Conservation (phyloP, 2,797 vertebrate genomes). For the Myotis findleyi region DNA sequence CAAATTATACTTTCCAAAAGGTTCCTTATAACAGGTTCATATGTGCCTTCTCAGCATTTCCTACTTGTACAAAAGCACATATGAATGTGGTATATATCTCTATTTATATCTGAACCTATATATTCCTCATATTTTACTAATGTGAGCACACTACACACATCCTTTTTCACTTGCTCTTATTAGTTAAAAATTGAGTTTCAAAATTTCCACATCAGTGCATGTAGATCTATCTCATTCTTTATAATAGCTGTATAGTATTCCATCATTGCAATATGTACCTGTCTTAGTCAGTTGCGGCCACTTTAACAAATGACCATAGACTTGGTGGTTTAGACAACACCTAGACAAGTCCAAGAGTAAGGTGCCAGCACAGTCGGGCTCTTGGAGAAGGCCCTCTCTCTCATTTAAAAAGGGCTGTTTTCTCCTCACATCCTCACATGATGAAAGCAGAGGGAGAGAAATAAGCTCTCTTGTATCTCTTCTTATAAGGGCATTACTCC, state of each 20-base stretch:
- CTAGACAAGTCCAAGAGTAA: background rate
- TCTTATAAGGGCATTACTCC: background rate
- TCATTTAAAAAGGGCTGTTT: background rate
- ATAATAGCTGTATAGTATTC: background rate
- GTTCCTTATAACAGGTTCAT: background rate
- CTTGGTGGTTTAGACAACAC: background rate
- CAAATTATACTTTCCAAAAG: background rate
- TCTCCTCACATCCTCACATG: background rate
- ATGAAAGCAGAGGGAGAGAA: background rate
- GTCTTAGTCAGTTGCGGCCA: background rate
- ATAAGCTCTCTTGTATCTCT: background rate
- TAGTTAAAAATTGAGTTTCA: constrained; percentile 6
- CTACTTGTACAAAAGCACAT: background rate
- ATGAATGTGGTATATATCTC: background rate
- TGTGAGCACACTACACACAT: background rate
- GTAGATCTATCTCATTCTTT: background rate
- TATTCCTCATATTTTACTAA: background rate
- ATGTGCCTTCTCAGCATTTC: background rate
- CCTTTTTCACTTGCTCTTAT: background rate
- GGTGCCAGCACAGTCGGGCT: background rate
- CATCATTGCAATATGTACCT: background rate
- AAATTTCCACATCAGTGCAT: background rate
- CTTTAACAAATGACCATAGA: background rate
- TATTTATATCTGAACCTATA: background rate
- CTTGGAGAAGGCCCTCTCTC: background rate